Percentiles rank a stretch among this genome's conserved stretches.
Conservation (phyloP, 2,113 vertebrate genomes). For the Saguinus midas region DNA sequence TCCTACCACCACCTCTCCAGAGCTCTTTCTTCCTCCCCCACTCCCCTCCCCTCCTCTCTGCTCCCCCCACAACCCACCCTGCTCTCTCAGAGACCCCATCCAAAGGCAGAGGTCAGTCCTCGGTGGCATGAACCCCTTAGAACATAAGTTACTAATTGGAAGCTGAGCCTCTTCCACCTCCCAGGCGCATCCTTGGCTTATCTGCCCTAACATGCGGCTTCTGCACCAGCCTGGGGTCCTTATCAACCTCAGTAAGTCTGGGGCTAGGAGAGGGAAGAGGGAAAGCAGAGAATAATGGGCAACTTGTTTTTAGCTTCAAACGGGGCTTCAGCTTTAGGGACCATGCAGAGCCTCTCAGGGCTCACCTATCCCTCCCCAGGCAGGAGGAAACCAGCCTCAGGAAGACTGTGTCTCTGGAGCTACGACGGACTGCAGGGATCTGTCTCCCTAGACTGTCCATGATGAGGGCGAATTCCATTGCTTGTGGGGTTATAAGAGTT, state of each 20-base stretch:
- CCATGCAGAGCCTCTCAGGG: conserved; percentile 53
- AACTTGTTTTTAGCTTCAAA: conserved; percentile 30
- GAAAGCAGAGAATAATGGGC: background rate
- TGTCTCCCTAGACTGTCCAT: background rate
- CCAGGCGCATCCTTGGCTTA: conserved; percentile 73
- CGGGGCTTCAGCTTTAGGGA: conserved; percentile 58
- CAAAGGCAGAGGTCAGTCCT: background rate
- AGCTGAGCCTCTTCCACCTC: conserved; percentile 65
- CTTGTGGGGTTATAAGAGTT: background rate
- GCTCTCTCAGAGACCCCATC: background rate
- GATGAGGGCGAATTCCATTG: background rate
- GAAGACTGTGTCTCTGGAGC: background rate
- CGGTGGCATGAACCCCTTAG: background rate
- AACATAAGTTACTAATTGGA: conserved; percentile 65
- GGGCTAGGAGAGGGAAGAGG: background rate
- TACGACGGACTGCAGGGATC: background rate
- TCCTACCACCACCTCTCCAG: background rate
- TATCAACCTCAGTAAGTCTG: conserved; percentile 62
- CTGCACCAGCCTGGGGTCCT: conserved; percentile 71
- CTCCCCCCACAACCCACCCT: background rate
- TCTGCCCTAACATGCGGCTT: conserved; percentile 71
- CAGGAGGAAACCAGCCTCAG: background rate
- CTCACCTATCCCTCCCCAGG: background rate
- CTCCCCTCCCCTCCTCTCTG: background rate
- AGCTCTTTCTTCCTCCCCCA: background rate